phyloP scores from a whole-genome alignment of 2,888 invertebrate genomes.

The Anodontia alba region DNA sequence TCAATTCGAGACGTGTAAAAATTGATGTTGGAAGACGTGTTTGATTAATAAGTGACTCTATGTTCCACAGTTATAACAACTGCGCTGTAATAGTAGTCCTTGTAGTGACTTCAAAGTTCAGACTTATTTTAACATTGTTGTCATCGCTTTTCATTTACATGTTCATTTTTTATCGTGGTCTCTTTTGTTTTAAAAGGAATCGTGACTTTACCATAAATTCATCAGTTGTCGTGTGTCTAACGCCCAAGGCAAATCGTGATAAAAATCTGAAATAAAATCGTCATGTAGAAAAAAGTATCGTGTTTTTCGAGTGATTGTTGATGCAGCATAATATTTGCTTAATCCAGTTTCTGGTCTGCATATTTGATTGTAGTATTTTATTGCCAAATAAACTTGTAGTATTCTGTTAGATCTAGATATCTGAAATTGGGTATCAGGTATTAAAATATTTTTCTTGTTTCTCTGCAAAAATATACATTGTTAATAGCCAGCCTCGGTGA shows the following conservation, averaged over 20 bases:
- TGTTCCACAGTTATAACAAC: background rate
- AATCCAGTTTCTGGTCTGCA: too few relatives aligned
- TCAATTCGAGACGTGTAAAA: background rate
- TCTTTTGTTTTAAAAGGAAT: background rate
- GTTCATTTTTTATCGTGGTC: background rate
- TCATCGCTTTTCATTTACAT: constrained; percentile 1
- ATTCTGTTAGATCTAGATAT: too few relatives aligned
- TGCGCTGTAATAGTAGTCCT: background rate
- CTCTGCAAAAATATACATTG: too few relatives aligned
- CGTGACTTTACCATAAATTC: background rate
- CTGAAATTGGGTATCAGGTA: too few relatives aligned
- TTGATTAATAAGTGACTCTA: background rate
- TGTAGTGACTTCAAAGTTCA: constrained; percentile 4
- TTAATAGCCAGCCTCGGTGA: too few relatives aligned
- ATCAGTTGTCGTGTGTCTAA: background rate
- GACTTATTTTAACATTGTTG: background rate
- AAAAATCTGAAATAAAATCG: background rate
- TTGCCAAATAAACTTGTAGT: too few relatives aligned
- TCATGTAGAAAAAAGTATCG: background rate
- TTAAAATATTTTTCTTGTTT: too few relatives aligned
- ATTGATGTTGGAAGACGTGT: background rate
- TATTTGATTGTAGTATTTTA: too few relatives aligned
- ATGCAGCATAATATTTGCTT: too few relatives aligned
- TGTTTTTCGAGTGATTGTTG: too few relatives aligned
- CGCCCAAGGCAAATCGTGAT: background rate